Evolutionary conservation across 2,113 vertebrate genomes (phyloP).

Genomic region (Vidua chalybeata): DNA sequence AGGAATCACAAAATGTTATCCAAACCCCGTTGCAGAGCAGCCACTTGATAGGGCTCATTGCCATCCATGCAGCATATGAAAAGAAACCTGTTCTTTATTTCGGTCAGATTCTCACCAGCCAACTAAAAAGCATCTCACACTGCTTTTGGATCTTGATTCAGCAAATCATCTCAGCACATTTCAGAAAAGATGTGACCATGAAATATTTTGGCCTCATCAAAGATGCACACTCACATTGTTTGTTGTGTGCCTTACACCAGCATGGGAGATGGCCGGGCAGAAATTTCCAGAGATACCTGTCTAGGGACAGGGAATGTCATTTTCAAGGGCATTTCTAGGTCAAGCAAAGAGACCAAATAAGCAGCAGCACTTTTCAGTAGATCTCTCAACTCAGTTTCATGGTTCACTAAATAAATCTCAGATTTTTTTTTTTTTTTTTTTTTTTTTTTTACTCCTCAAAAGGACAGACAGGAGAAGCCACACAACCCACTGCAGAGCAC

Average conservation of each 20-base stretch:
- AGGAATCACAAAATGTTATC: conserved; percentile 13
- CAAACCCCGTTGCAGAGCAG: not conserved
- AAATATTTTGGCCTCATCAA: not conserved
- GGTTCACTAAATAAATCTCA: conserved; percentile 17
- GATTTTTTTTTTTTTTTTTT: no score
- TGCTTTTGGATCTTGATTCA: not conserved
- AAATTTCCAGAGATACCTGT: not conserved
- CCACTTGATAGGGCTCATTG: not conserved
- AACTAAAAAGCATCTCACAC: not conserved
- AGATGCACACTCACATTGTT: not conserved
- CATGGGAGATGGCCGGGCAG: not conserved
- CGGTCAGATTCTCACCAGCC: not conserved
- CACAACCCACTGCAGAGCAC: not conserved
- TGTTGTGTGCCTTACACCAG: not conserved
- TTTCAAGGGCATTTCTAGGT: not conserved
- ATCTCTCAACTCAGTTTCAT: not conserved
- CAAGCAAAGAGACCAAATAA: not conserved
- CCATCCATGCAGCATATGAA: not conserved
- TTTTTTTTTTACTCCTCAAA: not conserved
- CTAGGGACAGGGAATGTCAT: not conserved
- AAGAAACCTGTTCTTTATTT: not conserved
- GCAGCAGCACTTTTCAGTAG: not conserved
- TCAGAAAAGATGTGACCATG: not conserved
- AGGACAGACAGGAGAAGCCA: not conserved
- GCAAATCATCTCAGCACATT: not conserved